phyloP scores from a whole-genome alignment of 2,888 invertebrate genomes.

The Caenorhabditis sp. region DNA sequence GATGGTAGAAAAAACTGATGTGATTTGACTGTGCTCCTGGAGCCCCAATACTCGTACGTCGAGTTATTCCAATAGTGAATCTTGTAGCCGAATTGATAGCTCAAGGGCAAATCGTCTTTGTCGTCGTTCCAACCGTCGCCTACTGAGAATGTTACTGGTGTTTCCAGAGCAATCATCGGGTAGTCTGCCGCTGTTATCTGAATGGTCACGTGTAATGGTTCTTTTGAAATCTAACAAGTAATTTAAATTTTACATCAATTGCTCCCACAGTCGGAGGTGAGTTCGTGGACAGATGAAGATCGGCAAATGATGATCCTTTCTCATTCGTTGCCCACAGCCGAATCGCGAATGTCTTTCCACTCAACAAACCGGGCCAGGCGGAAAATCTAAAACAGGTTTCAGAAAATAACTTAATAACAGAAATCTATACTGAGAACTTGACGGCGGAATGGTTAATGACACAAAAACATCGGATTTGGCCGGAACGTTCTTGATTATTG shows the following conservation, averaged over 20 bases:
- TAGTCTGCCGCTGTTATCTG: slow-evolving; percentile 17
- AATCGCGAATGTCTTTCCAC: slow-evolving; percentile 47
- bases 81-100: slow-evolving; percentile 49
- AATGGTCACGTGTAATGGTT: neutral
- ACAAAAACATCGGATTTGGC: slow-evolving; percentile 44
- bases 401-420: neutral
- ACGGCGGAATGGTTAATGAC: slow-evolving; percentile 66
- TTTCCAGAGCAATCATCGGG: slow-evolving; percentile 36
- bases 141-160: slow-evolving; percentile 51
- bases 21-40: slow-evolving; percentile 45
- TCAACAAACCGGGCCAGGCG: slow-evolving; percentile 36
- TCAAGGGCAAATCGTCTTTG: slow-evolving; percentile 51
- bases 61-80: slow-evolving; percentile 29
- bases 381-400: slow-evolving; percentile 15
- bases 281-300: slow-evolving; percentile 44
- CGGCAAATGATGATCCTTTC: slow-evolving; percentile 47
- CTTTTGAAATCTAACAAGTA: no score
- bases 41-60: slow-evolving; percentile 40
- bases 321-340: slow-evolving; percentile 51
- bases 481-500: slow-evolving; percentile 40
- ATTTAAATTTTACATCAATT: slow-evolving; percentile 54
- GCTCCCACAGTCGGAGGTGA: slow-evolving; percentile 49
- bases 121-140: slow-evolving; percentile 62
- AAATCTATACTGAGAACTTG: slow-evolving; percentile 35
- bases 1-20: slow-evolving; percentile 54